These are phyloP conservation scores for Bradynema listronoti DNA, from an alignment of 1,140 invertebrate genomes.

Conservation along the genomic window DNA sequence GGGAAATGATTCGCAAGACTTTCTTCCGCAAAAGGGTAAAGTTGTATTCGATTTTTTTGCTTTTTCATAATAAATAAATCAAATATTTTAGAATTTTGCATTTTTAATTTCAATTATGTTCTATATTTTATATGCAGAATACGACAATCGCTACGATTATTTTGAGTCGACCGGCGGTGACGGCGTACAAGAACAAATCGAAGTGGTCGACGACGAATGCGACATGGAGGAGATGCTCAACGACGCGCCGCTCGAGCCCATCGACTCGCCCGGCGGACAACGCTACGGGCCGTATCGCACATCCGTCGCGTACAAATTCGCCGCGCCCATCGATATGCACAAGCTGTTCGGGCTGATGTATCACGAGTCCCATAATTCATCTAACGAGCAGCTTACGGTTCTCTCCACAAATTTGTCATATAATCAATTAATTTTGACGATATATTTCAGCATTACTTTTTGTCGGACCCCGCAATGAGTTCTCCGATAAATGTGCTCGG, in stretches of 20 bases:
- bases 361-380: neutral
- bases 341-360: slow-evolving; percentile 7
- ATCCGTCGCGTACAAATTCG: neutral
- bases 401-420: neutral
- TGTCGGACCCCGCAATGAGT: slow-evolving; percentile 4
- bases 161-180: neutral
- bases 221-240: neutral
- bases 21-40: too few species aligned
- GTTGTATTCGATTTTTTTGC: neutral
- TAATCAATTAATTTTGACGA: neutral
- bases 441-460: neutral
- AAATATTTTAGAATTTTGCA: neutral
- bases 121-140: neutral
- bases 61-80: neutral
- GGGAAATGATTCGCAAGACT: too few species aligned
- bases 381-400: neutral
- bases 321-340: neutral
- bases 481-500: neutral
- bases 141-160: neutral
- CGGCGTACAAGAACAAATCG: neutral
- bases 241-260: neutral
- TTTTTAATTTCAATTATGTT: too few species aligned
- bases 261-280: neutral
- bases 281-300: neutral
- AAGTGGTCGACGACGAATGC: neutral